phyloP scores from a whole-genome alignment of 2,113 vertebrate genomes.

The Vombatus ursinus region DNA sequence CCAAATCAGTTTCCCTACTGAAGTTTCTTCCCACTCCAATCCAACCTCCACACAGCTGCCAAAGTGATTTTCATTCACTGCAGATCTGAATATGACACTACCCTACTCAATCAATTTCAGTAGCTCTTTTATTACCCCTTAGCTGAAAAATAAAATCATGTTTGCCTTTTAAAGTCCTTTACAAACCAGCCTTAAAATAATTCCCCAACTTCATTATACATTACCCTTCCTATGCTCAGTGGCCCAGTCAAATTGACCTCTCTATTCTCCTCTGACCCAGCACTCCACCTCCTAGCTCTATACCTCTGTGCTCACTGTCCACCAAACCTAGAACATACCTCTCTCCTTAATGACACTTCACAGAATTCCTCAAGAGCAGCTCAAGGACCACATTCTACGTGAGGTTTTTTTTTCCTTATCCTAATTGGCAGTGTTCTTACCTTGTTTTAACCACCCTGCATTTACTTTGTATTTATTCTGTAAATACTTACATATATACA shows the following conservation, averaged over 20 bases:
- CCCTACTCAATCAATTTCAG: too few species aligned
- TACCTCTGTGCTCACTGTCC: not conserved
- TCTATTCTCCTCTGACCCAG: not conserved
- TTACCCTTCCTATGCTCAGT: not conserved
- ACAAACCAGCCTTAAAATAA: too few species aligned
- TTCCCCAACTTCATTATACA: not conserved
- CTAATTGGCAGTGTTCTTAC: not conserved
- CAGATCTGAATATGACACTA: too few species aligned
- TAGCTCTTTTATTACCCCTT: too few species aligned
- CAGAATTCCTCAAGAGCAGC: not conserved
- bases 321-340: not conserved
- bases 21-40: too few species aligned
- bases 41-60: too few species aligned
- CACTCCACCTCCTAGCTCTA: not conserved
- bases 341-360: not conserved
- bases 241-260: too few species aligned
- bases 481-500: not conserved
- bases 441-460: not conserved
- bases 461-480: not conserved
- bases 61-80: too few species aligned
- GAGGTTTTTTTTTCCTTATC: not conserved
- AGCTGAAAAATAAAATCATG: too few species aligned
- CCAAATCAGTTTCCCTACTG: too few species aligned
- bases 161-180: too few species aligned
- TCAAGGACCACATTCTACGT: not conserved